phyloP scores from a whole-genome alignment of 2,797 vertebrate genomes.

The Thamnophis elegans region DNA sequence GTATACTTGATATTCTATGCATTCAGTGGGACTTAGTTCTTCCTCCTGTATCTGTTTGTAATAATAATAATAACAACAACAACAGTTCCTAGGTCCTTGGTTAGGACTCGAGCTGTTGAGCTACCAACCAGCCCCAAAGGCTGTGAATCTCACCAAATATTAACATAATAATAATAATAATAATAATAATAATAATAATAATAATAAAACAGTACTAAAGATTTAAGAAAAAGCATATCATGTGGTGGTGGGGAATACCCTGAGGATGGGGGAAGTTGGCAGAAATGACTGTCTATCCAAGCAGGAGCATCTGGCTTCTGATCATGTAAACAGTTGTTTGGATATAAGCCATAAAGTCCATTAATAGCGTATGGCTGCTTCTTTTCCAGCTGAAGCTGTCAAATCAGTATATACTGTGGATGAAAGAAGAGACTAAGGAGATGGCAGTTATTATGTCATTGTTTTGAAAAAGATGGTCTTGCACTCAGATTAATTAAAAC shows the following conservation, averaged over 20 bases:
- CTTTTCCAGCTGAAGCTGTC: neutral
- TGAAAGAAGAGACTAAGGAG: neutral
- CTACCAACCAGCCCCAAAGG: no score
- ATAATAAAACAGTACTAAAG: neutral
- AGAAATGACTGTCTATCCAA: neutral
- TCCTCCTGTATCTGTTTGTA: neutral
- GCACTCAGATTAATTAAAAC: neutral
- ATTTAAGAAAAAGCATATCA: neutral
- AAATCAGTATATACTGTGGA: neutral
- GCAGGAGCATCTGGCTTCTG: neutral
- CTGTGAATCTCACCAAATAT: no score
- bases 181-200: no score
- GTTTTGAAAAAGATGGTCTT: neutral
- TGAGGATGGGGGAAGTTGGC: neutral
- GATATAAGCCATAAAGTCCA: neutral
- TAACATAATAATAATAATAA: no score
- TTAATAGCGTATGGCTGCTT: neutral
- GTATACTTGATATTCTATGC: neutral
- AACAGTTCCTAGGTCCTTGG: no score
- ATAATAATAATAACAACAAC: neutral
- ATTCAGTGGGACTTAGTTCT: neutral
- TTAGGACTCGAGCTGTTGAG: no score
- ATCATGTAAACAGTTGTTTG: no score
- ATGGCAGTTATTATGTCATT: neutral
- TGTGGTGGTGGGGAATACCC: neutral